phyloP scores from a whole-genome alignment of 2,888 invertebrate species.

The Stictocephala bisonia region DNA sequence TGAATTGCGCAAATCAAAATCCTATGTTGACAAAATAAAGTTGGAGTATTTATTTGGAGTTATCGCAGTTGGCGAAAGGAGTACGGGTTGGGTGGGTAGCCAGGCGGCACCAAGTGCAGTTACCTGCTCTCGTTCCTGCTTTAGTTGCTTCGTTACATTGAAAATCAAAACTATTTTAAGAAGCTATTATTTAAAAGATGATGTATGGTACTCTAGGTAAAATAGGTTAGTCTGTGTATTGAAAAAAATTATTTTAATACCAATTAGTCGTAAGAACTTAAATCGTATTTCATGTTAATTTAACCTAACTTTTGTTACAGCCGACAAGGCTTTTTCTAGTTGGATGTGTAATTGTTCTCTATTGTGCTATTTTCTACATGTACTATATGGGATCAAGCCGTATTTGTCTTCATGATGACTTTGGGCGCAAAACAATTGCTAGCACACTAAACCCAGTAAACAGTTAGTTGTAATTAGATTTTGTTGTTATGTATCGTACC shows the following conservation, averaged over 20 bases:
- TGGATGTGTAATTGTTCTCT: conserved; percentile 35
- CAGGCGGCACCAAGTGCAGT: conserved; percentile 35
- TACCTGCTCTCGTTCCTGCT: conserved; percentile 37
- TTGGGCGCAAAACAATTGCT: conserved; percentile 37
- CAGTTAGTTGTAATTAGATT: conserved; percentile 43
- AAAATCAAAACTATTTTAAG: conserved; percentile 46
- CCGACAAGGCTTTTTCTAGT: conserved; percentile 33
- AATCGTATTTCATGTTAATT: conserved; percentile 33
- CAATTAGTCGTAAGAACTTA: conserved; percentile 37
- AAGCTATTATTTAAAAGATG: conserved; percentile 41
- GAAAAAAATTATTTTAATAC: conserved; percentile 42
- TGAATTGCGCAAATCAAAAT: conserved; percentile 56
- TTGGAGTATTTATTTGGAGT: conserved; percentile 54
- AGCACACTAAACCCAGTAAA: conserved; percentile 39
- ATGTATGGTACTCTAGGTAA: conserved; percentile 18
- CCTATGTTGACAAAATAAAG: conserved; percentile 53
- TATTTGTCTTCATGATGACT: conserved; percentile 33
- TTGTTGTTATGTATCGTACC: conserved; percentile 45
- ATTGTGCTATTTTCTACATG: conserved; percentile 36
- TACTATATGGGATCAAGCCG: conserved; percentile 42
- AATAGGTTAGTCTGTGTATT: conserved; percentile 41
- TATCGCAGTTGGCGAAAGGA: conserved; percentile 45
- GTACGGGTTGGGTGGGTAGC: conserved; percentile 16
- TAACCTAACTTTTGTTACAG: conserved; percentile 28
- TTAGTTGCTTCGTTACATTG: conserved; percentile 40